Evolutionary conservation across 2,797 vertebrate genomes (phyloP), one percentile per base, ranked within the genome.

Genomic region (Melopsittacus undulatus): DNA sequence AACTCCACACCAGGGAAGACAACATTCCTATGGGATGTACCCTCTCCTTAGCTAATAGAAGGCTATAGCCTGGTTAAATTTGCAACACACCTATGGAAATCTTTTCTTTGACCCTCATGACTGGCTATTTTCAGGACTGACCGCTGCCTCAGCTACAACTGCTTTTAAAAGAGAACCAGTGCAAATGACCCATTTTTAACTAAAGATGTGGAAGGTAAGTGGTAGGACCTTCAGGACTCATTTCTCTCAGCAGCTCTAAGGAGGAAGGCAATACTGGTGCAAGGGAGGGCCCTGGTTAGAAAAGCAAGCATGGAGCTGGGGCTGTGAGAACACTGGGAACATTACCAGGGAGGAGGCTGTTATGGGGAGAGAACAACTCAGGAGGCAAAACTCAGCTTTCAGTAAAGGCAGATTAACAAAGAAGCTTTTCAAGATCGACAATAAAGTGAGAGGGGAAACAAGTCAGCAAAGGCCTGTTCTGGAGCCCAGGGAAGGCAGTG

Each of bases 261-360:
- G 21, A 54, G 29, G 38, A 67, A 57, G 23, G 34, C 10, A 38
- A n/a, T 0, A 3, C 15, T 3, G 13, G 3, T 30, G 16, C 18
- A 32, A 36, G 27, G 56, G 27, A 69, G 62, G 75, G 15, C 4
- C 45, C 59, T 22, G 57, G 23, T n/a, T 24, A 19, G 42, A 69
- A 79, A 68, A 69, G 18, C 38, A 45, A 40, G 5, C 3, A 3
- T 0, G 0, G 3, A 2, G 59, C 4, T 1, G 5, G 68, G 32
- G 67, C 54, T 45, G 36, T 2, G 11, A 64, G n/a, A 68, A n/a
- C 29, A 4, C 24, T 2, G 32, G 34, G 29, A 26, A n/a, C 0
- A 0, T 20, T 77, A 30, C 26, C 0, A 4, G 40, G 34, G 49
- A 67, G 49, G 32, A 20, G 38, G 70, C 23, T 52, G 32, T 13